Base-by-base conservation (phyloP, 2,113 vertebrate species). In the Spermophilus dauricus region DNA sequence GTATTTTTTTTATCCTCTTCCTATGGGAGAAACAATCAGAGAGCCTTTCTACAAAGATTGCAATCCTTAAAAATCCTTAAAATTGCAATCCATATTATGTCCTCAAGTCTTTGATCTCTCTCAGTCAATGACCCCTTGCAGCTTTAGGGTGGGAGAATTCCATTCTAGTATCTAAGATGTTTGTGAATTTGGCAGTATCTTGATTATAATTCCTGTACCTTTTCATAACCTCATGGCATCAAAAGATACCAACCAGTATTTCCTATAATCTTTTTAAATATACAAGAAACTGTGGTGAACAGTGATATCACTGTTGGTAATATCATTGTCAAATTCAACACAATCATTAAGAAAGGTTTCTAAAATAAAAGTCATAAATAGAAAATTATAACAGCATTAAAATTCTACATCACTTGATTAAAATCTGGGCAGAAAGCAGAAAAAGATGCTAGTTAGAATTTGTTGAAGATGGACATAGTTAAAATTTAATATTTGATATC, bases 251-350 rank as follows among this genome's bases (percentile, higher is more conserved):
- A 89, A 22, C 4, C 20, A 61, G 16, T 77, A 16, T 70, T 51
- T 76, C 77, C 77, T 85, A 63, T 51, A 78, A 63, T 77, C 48
- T 87, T 96, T 65, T 39, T 34, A 83, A 82, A 63, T 85, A 18
- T 83, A 24, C 3, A 73, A 67, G n/a, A 51, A 32, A 82, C 20
- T 20, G 17, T 26, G 18, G 10, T 86, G 26, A 72, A 14, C 32
- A 76, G 4, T 65, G 30, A 90, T 65, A 61, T 89, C 22, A n/a
- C 11, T 72, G 6, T 65, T 53, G 26, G 24, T 61, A 61, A 70
- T 63, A 89, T 96, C 48, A 9, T 51, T 89, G 39, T 92, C 39
- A 89, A 82, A 61, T 84, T 84, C 32, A 96, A 48, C 37, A 77
- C 13, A 86, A 53, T 65, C 80, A 51, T 92, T 92, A 76, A 83